Percentiles rank a stretch among this genome's conserved stretches.
phyloP scores from a whole-genome alignment of 2,888 invertebrate species.

The Panorpa germanica region DNA sequence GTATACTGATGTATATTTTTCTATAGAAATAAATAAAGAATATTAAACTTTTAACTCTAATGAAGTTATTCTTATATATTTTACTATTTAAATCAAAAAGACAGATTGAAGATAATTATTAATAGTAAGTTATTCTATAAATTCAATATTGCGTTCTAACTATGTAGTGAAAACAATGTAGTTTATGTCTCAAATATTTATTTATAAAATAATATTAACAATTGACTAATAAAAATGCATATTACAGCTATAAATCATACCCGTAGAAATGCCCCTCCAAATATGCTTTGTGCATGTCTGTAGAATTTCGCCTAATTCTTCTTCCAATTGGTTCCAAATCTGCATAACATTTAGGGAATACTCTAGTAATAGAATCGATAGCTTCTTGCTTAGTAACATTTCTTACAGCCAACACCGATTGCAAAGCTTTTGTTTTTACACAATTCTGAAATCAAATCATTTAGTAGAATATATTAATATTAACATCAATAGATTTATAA shows the following conservation, averaged over 20 bases:
- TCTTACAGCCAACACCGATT: constrained; percentile 67
- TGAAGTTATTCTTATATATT: too few species aligned
- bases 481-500: not conserved
- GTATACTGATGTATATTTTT: too few species aligned
- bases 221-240: too few species aligned
- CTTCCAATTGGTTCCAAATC: constrained; percentile 86
- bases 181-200: too few species aligned
- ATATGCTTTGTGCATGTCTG: constrained; percentile 57
- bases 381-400: constrained; percentile 55
- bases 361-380: constrained; percentile 57
- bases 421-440: constrained; percentile 72
- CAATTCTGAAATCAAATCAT: constrained; percentile 39
- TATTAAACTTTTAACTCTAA: too few species aligned
- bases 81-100: too few species aligned
- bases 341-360: constrained; percentile 77
- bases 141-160: too few species aligned
- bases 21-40: too few species aligned
- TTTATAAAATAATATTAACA: too few species aligned
- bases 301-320: constrained; percentile 51
- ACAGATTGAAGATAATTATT: too few species aligned
- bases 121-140: too few species aligned
- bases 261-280: constrained; percentile 62
- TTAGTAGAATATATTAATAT: constrained; percentile 10
- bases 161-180: too few species aligned
- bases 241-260: constrained; percentile 33